Conservation (phyloP, 1,140 invertebrate species). For the Ladona fulva region DNA sequence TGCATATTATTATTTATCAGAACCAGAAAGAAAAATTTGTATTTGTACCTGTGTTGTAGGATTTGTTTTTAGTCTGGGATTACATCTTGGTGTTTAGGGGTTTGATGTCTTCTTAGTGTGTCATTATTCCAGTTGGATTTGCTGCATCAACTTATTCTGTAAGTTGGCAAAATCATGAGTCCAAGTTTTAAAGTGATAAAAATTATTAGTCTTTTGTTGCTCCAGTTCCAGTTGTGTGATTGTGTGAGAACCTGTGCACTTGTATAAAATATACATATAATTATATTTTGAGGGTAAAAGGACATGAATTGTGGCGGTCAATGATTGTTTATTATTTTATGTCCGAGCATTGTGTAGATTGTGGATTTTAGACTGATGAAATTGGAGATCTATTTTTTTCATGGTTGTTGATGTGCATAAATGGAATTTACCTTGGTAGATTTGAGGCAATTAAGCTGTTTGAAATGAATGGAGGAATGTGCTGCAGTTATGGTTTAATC, state of each 20-base stretch:
- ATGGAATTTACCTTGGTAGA: background rate
- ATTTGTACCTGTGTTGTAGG: background rate
- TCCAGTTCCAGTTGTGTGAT: background rate
- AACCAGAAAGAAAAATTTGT: background rate
- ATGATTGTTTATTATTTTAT: background rate
- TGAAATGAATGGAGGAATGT: background rate
- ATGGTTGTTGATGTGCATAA: background rate
- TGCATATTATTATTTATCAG: background rate
- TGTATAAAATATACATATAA: too few species aligned
- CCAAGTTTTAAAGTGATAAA: background rate
- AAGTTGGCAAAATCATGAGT: background rate
- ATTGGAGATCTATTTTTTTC: slow-evolving; percentile 3
- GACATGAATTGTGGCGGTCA: background rate
- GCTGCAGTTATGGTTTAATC: background rate
- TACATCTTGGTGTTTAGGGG: background rate
- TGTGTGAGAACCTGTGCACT: background rate
- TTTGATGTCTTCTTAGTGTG: background rate
- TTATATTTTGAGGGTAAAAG: background rate
- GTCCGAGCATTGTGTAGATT: background rate
- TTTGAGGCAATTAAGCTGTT: background rate
- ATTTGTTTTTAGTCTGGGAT: background rate
- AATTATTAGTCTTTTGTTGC: background rate
- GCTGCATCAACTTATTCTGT: background rate
- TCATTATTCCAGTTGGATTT: background rate
- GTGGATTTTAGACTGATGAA: background rate